Percentiles rank a stretch among this genome's conserved stretches.
These are phyloP conservation scores for Drosophila elegans DNA, from an alignment of 1,140 invertebrate genomes.

Conservation along the genomic window DNA sequence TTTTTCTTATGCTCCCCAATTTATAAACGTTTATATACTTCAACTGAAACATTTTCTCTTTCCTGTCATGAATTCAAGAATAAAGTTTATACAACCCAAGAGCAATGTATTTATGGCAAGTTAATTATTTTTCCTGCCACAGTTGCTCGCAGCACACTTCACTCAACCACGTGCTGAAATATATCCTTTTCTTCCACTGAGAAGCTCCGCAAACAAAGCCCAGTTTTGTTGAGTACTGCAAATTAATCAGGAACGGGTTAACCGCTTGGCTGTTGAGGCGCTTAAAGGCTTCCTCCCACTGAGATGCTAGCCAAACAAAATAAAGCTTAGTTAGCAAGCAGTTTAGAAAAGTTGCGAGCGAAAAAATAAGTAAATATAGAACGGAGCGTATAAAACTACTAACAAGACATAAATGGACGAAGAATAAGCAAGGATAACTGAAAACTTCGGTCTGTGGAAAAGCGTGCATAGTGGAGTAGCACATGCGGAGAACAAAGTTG, in stretches of 20 bases:
- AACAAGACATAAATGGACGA: conserved; percentile 80
- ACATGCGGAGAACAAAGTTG: conserved; percentile 44
- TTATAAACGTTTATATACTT: background rate
- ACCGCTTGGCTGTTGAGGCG: conserved; percentile 10
- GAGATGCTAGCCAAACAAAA: conserved; percentile 27
- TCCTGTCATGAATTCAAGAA: background rate
- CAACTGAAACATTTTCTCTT: background rate
- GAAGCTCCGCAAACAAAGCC: conserved; percentile 13
- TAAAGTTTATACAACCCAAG: background rate
- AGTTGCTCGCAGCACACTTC: background rate
- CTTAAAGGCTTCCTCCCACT: conserved; percentile 40
- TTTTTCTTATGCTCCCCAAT: too few relatives aligned
- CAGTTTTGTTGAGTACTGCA: conserved; percentile 16
- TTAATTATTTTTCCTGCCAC: conserved; percentile 9
- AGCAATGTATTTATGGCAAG: background rate
- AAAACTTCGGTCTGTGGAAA: conserved; percentile 19
- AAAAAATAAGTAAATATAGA: conserved; percentile 73
- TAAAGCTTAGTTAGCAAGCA: conserved; percentile 67
- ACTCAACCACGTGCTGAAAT: conserved; percentile 1
- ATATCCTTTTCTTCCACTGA: conserved; percentile 1
- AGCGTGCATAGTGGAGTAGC: conserved; percentile 1
- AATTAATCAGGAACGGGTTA: conserved; percentile 63
- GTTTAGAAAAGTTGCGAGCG: conserved; percentile 60
- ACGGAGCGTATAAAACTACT: conserved; percentile 77
- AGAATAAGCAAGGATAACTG: conserved; percentile 56